Percentiles rank a stretch among this genome's conserved stretches.
phyloP scores from a whole-genome alignment of 2,113 vertebrate species.

The Ceratotherium simum region DNA sequence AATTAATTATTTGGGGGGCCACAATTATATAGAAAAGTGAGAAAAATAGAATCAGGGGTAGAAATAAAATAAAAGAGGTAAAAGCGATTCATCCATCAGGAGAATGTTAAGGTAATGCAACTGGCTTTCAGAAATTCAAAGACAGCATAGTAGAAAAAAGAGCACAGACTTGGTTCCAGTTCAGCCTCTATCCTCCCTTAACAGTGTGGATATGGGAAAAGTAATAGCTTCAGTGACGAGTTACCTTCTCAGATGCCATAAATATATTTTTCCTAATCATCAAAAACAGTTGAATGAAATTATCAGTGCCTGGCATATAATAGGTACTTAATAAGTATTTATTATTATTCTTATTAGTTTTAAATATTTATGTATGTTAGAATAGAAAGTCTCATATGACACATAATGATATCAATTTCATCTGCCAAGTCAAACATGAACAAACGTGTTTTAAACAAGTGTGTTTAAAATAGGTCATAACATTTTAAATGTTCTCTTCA shows the following conservation, averaged over 20 bases:
- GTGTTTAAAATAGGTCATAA: conserved; percentile 52
- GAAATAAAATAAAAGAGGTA: background rate
- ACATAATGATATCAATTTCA: conserved; percentile 51
- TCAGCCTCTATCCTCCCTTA: background rate
- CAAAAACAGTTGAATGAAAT: conserved; percentile 42
- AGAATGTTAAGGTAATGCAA: background rate
- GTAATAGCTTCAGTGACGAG: background rate
- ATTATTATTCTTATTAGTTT: conserved; percentile 54
- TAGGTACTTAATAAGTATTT: conserved; percentile 36
- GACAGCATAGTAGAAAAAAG: background rate
- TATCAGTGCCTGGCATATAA: conserved; percentile 10
- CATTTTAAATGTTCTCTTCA: conserved; percentile 57
- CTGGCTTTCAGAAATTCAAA: background rate
- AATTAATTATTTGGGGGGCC: background rate
- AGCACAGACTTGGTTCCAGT: background rate
- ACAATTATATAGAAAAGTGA: background rate
- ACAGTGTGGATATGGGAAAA: background rate
- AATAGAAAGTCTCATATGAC: conserved; percentile 50
- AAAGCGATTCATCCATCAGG: background rate
- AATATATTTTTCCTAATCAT: conserved; percentile 11
- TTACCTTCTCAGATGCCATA: background rate
- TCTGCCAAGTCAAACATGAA: conserved; percentile 67
- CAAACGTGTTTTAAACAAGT: conserved; percentile 54
- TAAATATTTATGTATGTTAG: conserved; percentile 60
- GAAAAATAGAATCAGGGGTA: background rate